Percentiles rank a stretch among this genome's conserved stretches.
Conservation (phyloP, 2,888 invertebrate genomes). For the Drosophila sordidapex region DNA sequence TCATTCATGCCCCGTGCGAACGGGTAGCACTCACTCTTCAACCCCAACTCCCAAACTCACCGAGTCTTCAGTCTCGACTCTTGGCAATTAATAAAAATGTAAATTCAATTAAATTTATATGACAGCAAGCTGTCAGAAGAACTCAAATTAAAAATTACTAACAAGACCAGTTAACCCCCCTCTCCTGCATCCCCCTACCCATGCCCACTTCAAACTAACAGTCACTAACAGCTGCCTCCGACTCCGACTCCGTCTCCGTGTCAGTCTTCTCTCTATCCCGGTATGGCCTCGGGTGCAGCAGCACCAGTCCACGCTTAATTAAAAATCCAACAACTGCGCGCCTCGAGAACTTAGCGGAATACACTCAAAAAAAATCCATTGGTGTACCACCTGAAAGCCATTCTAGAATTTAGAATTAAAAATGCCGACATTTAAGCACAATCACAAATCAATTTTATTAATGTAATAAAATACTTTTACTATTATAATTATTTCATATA, state of each 20-base stretch:
- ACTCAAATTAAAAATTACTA: conserved; percentile 84
- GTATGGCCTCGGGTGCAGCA: conserved; percentile 56
- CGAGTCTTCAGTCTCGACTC: conserved; percentile 11
- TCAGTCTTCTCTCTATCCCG: conserved; percentile 12
- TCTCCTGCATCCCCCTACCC: background rate
- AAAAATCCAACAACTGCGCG: conserved; percentile 74
- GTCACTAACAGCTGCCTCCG: background rate
- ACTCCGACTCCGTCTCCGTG: conserved; percentile 1
- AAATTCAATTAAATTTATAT: conserved; percentile 84
- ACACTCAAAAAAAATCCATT: background rate
- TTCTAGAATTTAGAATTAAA: background rate
- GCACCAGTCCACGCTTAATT: conserved; percentile 69
- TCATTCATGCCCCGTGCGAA: conserved; percentile 63
- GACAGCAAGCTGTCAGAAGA: conserved; percentile 84
- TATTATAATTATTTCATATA: too few relatives aligned
- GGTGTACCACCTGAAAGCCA: background rate
- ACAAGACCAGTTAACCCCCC: conserved; percentile 69
- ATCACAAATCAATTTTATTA: background rate
- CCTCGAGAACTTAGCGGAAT: conserved; percentile 15
- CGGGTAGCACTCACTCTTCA: conserved; percentile 49
- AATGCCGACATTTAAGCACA: too few relatives aligned
- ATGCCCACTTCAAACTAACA: background rate
- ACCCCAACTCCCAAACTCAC: conserved; percentile 13
- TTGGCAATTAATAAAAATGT: conserved; percentile 84
- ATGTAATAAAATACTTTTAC: background rate